These are phyloP conservation scores for Pogonus chalceus DNA, from an alignment of 1,140 invertebrate species.

Conservation along the genomic window DNA sequence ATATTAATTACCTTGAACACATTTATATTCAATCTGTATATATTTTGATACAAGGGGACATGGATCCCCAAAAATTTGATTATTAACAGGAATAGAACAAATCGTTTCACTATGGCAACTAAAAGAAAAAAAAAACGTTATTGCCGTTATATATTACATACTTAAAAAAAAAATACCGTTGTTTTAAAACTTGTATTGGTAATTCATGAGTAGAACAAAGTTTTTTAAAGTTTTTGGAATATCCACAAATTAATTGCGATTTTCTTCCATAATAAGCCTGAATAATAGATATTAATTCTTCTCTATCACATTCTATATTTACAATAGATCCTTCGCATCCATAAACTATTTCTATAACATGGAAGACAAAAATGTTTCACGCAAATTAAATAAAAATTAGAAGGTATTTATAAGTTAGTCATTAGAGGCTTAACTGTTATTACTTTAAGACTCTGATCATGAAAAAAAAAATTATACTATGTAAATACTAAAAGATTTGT, in stretches of 20 bases:
- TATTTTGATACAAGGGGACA: background rate
- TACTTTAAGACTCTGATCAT: too few relatives aligned
- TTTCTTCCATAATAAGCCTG: background rate
- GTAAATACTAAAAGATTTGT: too few relatives aligned
- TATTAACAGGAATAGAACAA: background rate
- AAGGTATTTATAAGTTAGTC: too few relatives aligned
- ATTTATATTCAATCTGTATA: background rate
- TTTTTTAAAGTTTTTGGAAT: background rate
- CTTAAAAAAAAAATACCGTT: background rate
- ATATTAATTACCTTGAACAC: too few relatives aligned
- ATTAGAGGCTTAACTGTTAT: too few relatives aligned
- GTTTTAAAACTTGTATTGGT: too few relatives aligned
- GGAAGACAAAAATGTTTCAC: too few relatives aligned
- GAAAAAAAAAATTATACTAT: too few relatives aligned
- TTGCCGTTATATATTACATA: background rate
- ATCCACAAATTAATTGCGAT: background rate
- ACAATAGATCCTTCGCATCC: too few relatives aligned
- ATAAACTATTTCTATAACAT: too few relatives aligned
- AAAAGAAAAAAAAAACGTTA: background rate
- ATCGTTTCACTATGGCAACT: background rate
- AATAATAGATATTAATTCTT: background rate
- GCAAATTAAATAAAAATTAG: too few relatives aligned
- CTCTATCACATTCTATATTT: too few relatives aligned
- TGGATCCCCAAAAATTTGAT: background rate
- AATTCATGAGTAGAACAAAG: background rate